Base-by-base conservation (phyloP, 2,888 invertebrate genomes). In the Habrosyne pyritoides region DNA sequence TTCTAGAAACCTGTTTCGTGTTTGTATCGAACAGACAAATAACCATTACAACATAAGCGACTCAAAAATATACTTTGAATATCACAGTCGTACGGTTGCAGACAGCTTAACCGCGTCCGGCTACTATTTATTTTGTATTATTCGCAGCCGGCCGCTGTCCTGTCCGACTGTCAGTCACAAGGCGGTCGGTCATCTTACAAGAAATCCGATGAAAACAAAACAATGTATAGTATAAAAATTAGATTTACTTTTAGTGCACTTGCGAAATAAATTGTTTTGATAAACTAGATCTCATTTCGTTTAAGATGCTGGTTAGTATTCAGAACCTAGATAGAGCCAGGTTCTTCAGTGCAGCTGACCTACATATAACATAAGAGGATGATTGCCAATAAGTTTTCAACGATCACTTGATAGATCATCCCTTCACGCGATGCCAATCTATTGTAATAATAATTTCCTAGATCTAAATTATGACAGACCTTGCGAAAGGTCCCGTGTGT, bases 121-220 rank as follows among this genome's bases (percentile, higher is more conserved):
- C 55, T 49, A 60, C 57, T 59, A 60, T 62, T 62, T 66, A 64
- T 60, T 58, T 64, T 67, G 58, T 57, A 64, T 59, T 51, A 59
- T 52, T 59, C 36, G 30, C 59, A 56, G 53, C 56, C 56, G 58
- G 63, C 33, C 56, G 54, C 48, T 53, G 62, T 55, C 63, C 51
- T 49, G 53, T 54, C 60, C 53, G 62, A 57, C 58, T 50, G 57
- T 62, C 70, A 61, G 64, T 64, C 69, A 62, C 57, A 53, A 54
- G 48, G 49, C 51, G 54, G 26, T 42, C 51, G 54, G 26, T 42
- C 54, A 42, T 51, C 53, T 10, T 21, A 24, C 18, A 30, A 50
- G 50, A 50, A 50, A 50, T 21, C n/a, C 28, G 10, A 21, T 24
- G 18, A 28, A 2, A 21, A 21, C 26, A 30, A 12, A 50, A 10